Base-by-base conservation (phyloP, 2,888 invertebrate genomes). In the Drosophila suboccidentalis region DNA sequence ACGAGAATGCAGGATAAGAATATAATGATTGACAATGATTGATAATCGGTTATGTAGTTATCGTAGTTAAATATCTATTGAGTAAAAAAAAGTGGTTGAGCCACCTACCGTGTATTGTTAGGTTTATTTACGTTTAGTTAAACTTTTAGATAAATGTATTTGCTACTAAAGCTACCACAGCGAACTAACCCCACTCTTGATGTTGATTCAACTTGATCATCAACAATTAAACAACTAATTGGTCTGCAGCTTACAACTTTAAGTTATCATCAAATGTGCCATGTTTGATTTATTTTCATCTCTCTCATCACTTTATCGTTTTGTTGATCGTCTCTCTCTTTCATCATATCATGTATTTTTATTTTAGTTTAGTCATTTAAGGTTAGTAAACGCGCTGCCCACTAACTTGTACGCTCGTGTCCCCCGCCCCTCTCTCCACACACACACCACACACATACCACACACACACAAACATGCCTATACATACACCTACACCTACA, bases 381-480 rank as follows among this genome's bases (percentile, higher is more conserved):
- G 85, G 74, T 85, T 86, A 75, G 69, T 69, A 80, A 83, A 71
- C 86, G 83, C 87, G 77, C 86, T 77, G 71, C 58, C 70, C 71
- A 85, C 77, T 79, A 62, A 78, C 80, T 57, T 82, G 82, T 85
- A 81, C 80, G 71, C 78, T 82, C 80, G 66, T 67, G 61, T 55
- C 79, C 78, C 46, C 9, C 10, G 44, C 46, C 63, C 57, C 47
- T 57, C 26, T 34, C 53, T 26, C 66, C 57, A 17, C 41, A 58
- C 54, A 61, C 60, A 63, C 57, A 59, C 46, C 26, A 62, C n/a
- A 36, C 36, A 62, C 51, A 26, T 19, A n/a, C 41, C 39, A 55
- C 50, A 49, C 50, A 51, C 19, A 66, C n/a, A 41, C 36, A 65
- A 54, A 22, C 26, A 26, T 26, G 26, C 32, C n/a, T 19, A 51